Base-by-base conservation (phyloP, 1,140 invertebrate species). In the Drosophila takahashii region DNA sequence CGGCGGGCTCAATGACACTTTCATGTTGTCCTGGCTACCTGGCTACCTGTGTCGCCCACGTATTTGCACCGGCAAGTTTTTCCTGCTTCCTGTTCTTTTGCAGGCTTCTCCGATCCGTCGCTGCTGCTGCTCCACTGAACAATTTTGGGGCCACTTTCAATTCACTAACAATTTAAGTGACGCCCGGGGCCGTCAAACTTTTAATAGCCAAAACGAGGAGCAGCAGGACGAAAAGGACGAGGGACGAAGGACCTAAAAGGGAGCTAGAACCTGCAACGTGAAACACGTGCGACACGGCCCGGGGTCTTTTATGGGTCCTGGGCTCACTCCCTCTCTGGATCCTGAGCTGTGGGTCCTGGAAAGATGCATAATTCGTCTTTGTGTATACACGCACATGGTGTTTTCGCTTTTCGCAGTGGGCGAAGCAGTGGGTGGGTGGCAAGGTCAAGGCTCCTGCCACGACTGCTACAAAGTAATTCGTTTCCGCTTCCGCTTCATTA, bases 401-500 rank as follows among this genome's bases (percentile, higher is more conserved):
- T 6, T 9, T 9, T 3, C 15, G 13, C 29, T 8, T n/a, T n/a
- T n/a, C n/a, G 22, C 22, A 22, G 22, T 22, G 29, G 29, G 29
- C 29, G 29, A 32, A 13, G 22, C 1, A 9, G 29, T 32, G 1
- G 2, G 3, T 11, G 27, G 32, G 9, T 27, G 59, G 27, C 64
- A 70, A 72, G 72, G 81, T 85, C 77, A 85, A 84, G 81, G 66
- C 81, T 51, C 62, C 34, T 41, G 53, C 48, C 47, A 84, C 60
- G 47, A 75, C 59, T 73, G 80, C 59, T 73, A 67, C 54, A 79
- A 75, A 79, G 76, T 77, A 85, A 84, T 85, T 72, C 77, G 77
- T 65, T 85, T 85, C 81, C 77, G 61, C 62, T 79, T 85, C 66
- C 81, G 81, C 77, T 85, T 77, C 81, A 84, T 84, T 85, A 80